Conservation (phyloP, 37 sponge, comb jelly and placozoan species). For the Sycon ciliatum region DNA sequence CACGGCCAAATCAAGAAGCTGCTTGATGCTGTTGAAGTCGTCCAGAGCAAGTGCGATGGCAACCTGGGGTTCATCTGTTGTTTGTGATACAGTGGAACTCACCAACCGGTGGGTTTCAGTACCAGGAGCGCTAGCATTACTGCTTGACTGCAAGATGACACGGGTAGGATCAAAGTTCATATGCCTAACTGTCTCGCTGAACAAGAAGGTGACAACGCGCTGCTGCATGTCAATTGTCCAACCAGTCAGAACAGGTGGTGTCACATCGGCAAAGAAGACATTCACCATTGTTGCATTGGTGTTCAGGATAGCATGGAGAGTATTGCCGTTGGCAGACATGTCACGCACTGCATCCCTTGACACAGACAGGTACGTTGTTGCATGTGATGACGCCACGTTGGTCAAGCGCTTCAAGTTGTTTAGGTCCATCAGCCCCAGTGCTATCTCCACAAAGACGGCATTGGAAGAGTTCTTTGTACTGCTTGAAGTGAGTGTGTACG, state of each 20-base stretch:
- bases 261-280: conserved; percentile 29
- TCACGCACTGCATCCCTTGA: conserved; percentile 41
- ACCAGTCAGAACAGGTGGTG: conserved; percentile 26
- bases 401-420: conserved; percentile 61
- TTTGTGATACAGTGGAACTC: conserved; percentile 18
- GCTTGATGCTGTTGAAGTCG: conserved; percentile 61
- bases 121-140: conserved; percentile 27
- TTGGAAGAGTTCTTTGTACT: conserved; percentile 30
- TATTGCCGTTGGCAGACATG: conserved; percentile 49
- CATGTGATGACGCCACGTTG: conserved; percentile 41
- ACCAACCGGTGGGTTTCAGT: conserved; percentile 13
- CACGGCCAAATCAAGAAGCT: conserved; percentile 41
- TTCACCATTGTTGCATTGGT: conserved; percentile 20
- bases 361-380: conserved; percentile 47
- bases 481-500: conserved; percentile 38
- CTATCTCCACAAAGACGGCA: conserved; percentile 33
- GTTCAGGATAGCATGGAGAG: conserved; percentile 10
- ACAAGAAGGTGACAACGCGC: conserved; percentile 58
- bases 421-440: conserved; percentile 47
- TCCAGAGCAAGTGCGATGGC: conserved; percentile 44
- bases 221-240: conserved; percentile 54
- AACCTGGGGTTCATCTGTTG: conserved; percentile 40
- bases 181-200: conserved; percentile 32
- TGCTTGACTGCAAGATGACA: conserved; percentile 31
- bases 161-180: conserved; percentile 50